Conservation (phyloP, 1,140 invertebrate species). For the Pseudachorutes palmiensis region DNA sequence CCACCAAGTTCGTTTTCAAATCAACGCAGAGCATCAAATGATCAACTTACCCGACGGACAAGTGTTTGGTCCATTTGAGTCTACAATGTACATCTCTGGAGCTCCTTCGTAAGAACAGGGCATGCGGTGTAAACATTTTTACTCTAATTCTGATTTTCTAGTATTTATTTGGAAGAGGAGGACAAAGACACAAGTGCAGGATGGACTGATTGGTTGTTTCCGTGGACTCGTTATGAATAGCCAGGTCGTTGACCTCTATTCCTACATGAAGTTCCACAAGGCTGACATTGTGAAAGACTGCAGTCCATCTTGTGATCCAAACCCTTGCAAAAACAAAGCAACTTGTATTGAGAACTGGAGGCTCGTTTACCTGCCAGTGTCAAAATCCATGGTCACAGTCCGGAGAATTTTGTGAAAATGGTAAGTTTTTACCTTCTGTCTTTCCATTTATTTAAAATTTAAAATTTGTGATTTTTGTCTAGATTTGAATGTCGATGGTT, state of each 20-base stretch:
- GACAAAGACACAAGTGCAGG: conserved; percentile 47
- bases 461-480: conserved; percentile 40
- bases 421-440: no score
- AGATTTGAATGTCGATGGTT: conserved; percentile 82
- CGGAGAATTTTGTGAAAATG: conserved; percentile 78
- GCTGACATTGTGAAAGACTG: conserved; percentile 86
- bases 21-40: conserved; percentile 80
- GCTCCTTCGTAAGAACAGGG: conserved; percentile 62
- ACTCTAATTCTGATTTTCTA: conserved; percentile 8
- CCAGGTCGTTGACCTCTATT: conserved; percentile 79
- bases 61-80: conserved; percentile 83
- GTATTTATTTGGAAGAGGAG: conserved; percentile 12
- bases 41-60: conserved; percentile 72
- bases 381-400: conserved; percentile 83
- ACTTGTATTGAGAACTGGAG: conserved; percentile 86
- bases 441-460: no score
- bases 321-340: conserved; percentile 84
- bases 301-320: conserved; percentile 83
- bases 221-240: conserved; percentile 83
- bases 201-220: conserved; percentile 87
- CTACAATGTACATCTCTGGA: conserved; percentile 84
- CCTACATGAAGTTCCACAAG: conserved; percentile 83
- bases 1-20: conserved; percentile 87
- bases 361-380: conserved; percentile 67
- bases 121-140: background rate